Evolutionary conservation across 2,888 invertebrate genomes (phyloP), one percentile per base, ranked within the genome.

Genomic region (Schizaphis graminum): DNA sequence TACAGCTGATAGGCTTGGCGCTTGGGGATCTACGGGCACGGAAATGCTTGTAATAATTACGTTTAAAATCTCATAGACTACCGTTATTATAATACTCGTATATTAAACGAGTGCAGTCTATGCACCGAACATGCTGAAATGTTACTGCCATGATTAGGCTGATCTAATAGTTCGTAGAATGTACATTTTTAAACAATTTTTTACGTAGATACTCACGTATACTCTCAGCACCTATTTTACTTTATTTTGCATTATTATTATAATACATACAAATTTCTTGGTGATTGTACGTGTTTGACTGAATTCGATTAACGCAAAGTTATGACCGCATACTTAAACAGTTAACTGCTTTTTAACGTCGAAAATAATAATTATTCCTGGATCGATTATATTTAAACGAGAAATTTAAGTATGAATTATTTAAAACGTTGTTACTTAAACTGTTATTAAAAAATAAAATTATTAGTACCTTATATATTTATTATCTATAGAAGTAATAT

Each of bases 21-120:
- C 93, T 90, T 87, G 94, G 44, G 94, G 85, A 67, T n/a, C 44
- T 91, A 47, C 7, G 44, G 44, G 44, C 44, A 67, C 49, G 86
- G 91, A 94, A 94, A 91, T 91, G 86, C 67, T 87, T 86, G 93
- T 89, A 89, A 85, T 93, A 89, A 93, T 93, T 85, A 87, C 67
- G 53, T 94, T 67, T 87, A 87, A 53, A 89, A 93, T 89, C 77
- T 0, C 77, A 87, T 61, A 53, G 86, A 16, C n/a, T n/a, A 44
- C 56, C 56, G 67, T 28, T 13, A 35, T 77, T 77, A 16, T 21
- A 13, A 16, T 77, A n/a, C n/a, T n/a, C n/a, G n/a, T n/a, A 35
- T 67, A 67, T 67, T 11, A 67, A n/a, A 67, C 16, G 77, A 8
- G 35, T 7, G 16, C 28, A 53, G 5, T 4, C 5, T 44, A 56